phyloP scores from a whole-genome alignment of 2,888 invertebrate species.

The Hipparchia sbordonii region DNA sequence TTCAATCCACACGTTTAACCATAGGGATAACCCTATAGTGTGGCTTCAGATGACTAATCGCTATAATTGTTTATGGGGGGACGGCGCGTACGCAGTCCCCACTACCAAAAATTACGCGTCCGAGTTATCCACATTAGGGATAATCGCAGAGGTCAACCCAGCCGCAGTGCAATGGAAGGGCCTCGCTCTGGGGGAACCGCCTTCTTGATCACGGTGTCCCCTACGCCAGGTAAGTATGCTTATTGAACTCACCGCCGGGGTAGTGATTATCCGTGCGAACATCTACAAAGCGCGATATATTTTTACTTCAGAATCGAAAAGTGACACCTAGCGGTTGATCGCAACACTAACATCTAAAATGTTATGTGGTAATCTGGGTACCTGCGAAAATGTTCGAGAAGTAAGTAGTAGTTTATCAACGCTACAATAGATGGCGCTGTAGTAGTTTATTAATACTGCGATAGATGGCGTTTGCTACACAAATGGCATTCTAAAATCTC shows the following conservation, averaged over 20 bases:
- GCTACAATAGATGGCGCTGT: background rate
- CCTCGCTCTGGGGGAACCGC: conserved; percentile 16
- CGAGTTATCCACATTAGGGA: conserved; percentile 3
- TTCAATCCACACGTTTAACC: no score
- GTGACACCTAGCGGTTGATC: background rate
- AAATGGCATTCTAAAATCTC: no score
- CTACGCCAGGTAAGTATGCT: conserved; percentile 16
- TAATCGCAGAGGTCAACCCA: conserved; percentile 3
- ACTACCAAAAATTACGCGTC: conserved; percentile 2
- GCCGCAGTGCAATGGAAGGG: conserved; percentile 13
- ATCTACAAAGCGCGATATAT: background rate
- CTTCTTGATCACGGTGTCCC: conserved; percentile 13
- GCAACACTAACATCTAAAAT: background rate
- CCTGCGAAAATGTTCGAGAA: background rate
- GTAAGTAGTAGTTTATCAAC: background rate
- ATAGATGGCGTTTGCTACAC: no score
- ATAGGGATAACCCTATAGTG: no score
- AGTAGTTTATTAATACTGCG: background rate
- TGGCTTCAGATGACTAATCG: no score
- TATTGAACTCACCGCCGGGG: background rate
- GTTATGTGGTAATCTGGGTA: background rate
- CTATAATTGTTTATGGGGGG: background rate
- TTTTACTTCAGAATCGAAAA: background rate
- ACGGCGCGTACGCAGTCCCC: conserved; percentile 3
- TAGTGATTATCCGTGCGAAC: background rate